A percentile compares a stretch with the other conserved stretches of the same genome.
Evolutionary conservation across 2,888 invertebrate species (phyloP).

Genomic region (Hydraecia micacea): DNA sequence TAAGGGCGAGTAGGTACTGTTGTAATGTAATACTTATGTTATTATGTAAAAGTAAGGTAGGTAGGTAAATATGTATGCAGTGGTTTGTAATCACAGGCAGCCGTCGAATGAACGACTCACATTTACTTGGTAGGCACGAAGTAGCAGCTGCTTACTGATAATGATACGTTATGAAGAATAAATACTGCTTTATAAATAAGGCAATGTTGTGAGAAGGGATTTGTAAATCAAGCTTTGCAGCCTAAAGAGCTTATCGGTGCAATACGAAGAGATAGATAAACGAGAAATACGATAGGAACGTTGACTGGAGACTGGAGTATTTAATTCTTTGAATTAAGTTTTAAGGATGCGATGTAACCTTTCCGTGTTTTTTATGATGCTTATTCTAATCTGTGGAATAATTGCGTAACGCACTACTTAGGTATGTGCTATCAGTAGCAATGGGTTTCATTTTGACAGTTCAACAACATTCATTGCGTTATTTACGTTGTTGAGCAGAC

Average conservation of each 20-base stretch:
- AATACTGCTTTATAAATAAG: slow-evolving; percentile 48
- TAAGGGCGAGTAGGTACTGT: too few relatives aligned
- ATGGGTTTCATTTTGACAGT: too few relatives aligned
- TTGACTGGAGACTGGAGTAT: neutral
- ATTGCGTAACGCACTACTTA: too few relatives aligned
- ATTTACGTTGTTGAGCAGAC: too few relatives aligned
- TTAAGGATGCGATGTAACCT: neutral
- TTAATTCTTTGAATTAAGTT: neutral
- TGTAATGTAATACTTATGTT: neutral
- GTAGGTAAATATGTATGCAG: slow-evolving; percentile 2
- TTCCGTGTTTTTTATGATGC: neutral
- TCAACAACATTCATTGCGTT: too few relatives aligned
- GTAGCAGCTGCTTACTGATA: slow-evolving; percentile 58
- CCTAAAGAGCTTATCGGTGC: slow-evolving; percentile 55
- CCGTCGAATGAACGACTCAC: slow-evolving; percentile 49
- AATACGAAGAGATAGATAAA: slow-evolving; percentile 13
- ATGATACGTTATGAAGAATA: slow-evolving; percentile 56
- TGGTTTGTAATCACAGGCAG: slow-evolving; percentile 44
- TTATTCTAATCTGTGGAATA: neutral
- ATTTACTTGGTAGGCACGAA: slow-evolving; percentile 44
- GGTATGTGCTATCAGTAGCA: too few relatives aligned
- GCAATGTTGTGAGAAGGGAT: slow-evolving; percentile 52
- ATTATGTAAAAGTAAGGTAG: neutral
- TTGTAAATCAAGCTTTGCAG: slow-evolving; percentile 53
- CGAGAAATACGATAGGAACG: neutral